Percentiles rank a stretch among this genome's conserved stretches.
Evolutionary conservation across 2,797 vertebrate species (phyloP).

Genomic region (Dipus sagitta): DNA sequence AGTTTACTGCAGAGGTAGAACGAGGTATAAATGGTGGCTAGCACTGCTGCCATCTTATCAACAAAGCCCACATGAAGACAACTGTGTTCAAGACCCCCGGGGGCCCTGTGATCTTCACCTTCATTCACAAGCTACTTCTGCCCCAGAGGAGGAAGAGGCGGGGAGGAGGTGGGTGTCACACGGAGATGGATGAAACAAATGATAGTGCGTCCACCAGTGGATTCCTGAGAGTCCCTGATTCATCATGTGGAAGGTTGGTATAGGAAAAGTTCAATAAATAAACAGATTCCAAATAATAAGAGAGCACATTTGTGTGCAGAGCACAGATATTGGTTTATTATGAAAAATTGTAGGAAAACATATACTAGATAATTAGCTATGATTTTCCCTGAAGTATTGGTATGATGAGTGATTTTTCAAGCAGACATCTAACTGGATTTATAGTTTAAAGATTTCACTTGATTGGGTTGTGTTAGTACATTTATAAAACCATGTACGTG

Average conservation of each 20-base stretch:
- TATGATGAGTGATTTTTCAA: background rate
- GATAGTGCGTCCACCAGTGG: background rate
- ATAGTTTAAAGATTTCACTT: conserved; percentile 28
- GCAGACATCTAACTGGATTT: background rate
- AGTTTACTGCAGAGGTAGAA: background rate
- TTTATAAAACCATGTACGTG: background rate
- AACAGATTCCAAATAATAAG: background rate
- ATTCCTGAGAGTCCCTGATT: background rate
- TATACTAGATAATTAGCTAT: background rate
- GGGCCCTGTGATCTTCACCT: background rate
- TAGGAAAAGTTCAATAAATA: background rate
- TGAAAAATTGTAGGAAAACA: background rate
- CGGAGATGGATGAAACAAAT: background rate
- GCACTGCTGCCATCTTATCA: background rate
- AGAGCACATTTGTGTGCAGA: background rate
- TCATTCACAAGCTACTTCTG: background rate
- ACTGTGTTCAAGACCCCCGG: background rate
- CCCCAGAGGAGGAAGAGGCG: background rate
- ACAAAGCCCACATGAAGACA: background rate
- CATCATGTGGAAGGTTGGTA: no score
- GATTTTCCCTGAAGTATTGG: background rate
- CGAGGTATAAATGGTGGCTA: no score
- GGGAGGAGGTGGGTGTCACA: background rate
- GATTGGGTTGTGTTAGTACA: background rate
- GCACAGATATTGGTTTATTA: background rate